Conservation (phyloP, 1,140 invertebrate genomes). For the Coenobita brevimanus region DNA sequence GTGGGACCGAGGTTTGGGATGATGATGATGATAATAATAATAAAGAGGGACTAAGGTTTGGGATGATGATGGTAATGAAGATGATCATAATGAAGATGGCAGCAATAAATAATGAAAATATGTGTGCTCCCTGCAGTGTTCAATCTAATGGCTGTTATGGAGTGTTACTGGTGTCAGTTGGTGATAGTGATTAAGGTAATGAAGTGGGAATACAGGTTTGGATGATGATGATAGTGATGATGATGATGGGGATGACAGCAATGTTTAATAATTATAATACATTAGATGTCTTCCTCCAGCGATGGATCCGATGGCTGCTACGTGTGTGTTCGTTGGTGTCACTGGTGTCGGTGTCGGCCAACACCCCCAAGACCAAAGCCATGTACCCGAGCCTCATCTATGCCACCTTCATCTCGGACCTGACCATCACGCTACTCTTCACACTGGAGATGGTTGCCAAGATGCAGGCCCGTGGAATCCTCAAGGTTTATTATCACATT, state of each 20-base stretch:
- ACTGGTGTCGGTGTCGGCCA: constrained; percentile 93
- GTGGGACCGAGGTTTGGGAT: too few relatives aligned
- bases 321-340: constrained; percentile 92
- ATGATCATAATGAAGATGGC: too few relatives aligned
- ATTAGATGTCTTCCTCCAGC: constrained; percentile 76
- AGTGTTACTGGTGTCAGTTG: neutral
- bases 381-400: constrained; percentile 86
- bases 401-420: constrained; percentile 91
- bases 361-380: constrained; percentile 96
- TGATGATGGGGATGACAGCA: neutral
- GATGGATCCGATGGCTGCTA: constrained; percentile 92
- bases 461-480: constrained; percentile 95
- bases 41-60: too few relatives aligned
- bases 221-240: neutral
- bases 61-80: too few relatives aligned
- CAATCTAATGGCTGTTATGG: too few relatives aligned
- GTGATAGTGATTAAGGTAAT: neutral
- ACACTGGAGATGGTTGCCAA: constrained; percentile 98
- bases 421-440: constrained; percentile 92
- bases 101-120: too few relatives aligned
- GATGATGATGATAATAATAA: too few relatives aligned
- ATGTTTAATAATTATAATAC: neutral
- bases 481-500: constrained; percentile 82
- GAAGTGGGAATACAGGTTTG: neutral
- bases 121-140: too few relatives aligned